Percentiles rank a stretch among this genome's conserved stretches.
Conservation (phyloP, 2,797 vertebrate species). For the Morus bassanus region DNA sequence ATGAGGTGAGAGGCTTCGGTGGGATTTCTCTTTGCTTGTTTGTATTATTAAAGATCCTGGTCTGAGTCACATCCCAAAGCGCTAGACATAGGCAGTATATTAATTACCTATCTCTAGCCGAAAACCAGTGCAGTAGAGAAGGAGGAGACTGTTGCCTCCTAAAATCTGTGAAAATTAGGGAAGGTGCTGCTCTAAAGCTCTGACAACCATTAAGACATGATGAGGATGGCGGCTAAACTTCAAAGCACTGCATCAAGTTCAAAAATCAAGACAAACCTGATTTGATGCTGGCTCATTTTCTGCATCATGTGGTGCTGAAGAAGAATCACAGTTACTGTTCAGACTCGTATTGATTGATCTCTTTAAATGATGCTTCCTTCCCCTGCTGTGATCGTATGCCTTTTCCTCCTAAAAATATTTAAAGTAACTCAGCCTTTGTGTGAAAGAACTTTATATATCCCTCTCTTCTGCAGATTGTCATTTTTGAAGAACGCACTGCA, state of each 20-base stretch:
- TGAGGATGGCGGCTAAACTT: background rate
- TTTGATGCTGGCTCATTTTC: background rate
- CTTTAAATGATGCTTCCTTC: background rate
- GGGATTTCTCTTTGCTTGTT: background rate
- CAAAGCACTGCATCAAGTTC: background rate
- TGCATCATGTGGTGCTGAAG: background rate
- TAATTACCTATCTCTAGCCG: background rate
- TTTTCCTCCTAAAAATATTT: background rate
- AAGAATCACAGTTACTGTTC: background rate
- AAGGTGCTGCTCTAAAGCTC: background rate
- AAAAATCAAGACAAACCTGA: background rate
- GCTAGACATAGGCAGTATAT: accelerated
- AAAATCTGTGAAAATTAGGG: background rate
- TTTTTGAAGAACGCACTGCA: conserved; percentile 88
- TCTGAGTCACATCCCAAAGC: background rate
- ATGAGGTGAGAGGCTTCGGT: conserved; percentile 80
- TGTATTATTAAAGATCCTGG: background rate
- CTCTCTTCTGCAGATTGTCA: conserved; percentile 78
- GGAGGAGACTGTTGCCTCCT: background rate
- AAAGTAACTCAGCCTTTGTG: background rate
- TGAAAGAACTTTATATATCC: background rate
- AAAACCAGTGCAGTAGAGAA: accelerated
- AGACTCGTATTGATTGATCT: background rate
- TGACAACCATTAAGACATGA: background rate
- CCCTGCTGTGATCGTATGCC: background rate